These are phyloP conservation scores for Stercorarius parasiticus DNA, from an alignment of 2,113 vertebrate genomes.

Conservation along the genomic window DNA sequence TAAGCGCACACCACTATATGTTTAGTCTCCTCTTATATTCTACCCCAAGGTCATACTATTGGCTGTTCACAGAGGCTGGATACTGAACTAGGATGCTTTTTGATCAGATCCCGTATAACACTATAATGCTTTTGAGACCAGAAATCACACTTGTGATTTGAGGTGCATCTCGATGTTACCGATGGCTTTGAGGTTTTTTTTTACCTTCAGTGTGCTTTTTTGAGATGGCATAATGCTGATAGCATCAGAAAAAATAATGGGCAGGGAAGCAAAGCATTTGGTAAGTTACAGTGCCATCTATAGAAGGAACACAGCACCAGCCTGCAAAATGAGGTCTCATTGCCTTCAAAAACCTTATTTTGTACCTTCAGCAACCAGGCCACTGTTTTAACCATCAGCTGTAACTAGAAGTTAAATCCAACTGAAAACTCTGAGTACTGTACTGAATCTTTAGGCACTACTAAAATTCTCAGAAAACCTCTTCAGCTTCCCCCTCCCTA, in stretches of 20 bases:
- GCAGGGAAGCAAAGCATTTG: neutral
- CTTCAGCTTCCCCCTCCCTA: neutral
- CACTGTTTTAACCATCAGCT: neutral
- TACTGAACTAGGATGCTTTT: neutral
- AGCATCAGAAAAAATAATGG: neutral
- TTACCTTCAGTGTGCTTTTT: neutral
- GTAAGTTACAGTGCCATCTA: conserved; percentile 52
- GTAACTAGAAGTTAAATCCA: neutral
- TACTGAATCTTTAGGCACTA: neutral
- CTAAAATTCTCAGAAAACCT: neutral
- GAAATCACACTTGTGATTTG: neutral
- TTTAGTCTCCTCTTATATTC: neutral
- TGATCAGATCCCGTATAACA: neutral
- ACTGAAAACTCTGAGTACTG: neutral
- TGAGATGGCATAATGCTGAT: neutral
- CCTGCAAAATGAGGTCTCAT: neutral
- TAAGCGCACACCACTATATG: neutral
- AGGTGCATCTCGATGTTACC: neutral
- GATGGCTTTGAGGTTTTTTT: neutral
- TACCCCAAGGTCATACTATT: neutral
- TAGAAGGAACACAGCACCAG: neutral
- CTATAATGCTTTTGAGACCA: neutral
- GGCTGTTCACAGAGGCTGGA: neutral
- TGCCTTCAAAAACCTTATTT: neutral
- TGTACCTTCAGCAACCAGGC: neutral